Evolutionary conservation across 2,888 invertebrate genomes (phyloP).

Genomic region (Gibbula magus): DNA sequence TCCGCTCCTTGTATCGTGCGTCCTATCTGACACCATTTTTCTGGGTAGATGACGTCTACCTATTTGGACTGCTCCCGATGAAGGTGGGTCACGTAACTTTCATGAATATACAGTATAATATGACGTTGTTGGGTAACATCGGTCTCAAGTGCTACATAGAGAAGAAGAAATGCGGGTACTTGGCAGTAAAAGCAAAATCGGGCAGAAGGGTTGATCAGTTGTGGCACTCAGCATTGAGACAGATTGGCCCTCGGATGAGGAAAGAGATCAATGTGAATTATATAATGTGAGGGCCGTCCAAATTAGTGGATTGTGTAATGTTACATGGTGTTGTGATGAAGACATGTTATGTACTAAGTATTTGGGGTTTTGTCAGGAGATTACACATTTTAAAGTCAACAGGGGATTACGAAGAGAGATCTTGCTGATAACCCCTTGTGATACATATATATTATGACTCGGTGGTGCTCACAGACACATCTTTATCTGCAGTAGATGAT

Average conservation of each 20-base stretch:
- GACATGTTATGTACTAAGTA: too few species aligned
- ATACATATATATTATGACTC: too few species aligned
- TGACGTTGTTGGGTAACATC: conserved; percentile 82
- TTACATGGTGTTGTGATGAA: too few species aligned
- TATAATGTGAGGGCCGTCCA: not conserved
- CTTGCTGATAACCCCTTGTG: too few species aligned
- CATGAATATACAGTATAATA: conserved; percentile 85
- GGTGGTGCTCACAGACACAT: too few species aligned
- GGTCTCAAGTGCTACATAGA: conserved; percentile 50
- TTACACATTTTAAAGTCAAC: too few species aligned
- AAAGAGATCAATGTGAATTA: conserved; percentile 11
- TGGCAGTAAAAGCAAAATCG: conserved; percentile 49
- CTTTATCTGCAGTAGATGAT: too few species aligned
- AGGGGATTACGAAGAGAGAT: too few species aligned
- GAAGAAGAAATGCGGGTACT: conserved; percentile 43
- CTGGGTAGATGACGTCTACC: conserved; percentile 74
- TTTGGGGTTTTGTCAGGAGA: too few species aligned
- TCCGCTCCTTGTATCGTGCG: conserved; percentile 62
- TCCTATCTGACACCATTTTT: conserved; percentile 69
- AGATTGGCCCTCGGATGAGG: conserved; percentile 11
- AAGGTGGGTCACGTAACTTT: conserved; percentile 59
- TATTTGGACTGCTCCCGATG: conserved; percentile 67
- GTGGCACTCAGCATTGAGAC: conserved; percentile 49
- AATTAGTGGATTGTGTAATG: too few species aligned
- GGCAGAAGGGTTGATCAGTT: conserved; percentile 51